A percentile compares a stretch with the other conserved stretches of the same genome.
Evolutionary conservation across 2,113 vertebrate species (phyloP).

Genomic region (Cettia cetti): DNA sequence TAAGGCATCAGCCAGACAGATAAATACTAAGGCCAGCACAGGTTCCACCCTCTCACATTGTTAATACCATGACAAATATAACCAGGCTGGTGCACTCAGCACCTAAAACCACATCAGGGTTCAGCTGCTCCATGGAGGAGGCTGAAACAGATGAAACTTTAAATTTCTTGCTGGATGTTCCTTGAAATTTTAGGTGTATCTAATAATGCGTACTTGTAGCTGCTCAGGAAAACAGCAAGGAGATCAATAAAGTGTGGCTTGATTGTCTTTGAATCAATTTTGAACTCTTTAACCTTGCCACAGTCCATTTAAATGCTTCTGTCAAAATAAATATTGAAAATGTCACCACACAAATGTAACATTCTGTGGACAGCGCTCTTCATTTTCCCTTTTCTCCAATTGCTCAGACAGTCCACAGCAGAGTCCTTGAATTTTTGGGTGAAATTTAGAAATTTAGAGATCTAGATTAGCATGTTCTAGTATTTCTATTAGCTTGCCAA

Average conservation of each 20-base stretch:
- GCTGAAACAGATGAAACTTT: too few relatives aligned
- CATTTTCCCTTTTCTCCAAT: not conserved
- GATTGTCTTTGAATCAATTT: not conserved
- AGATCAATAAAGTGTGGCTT: not conserved
- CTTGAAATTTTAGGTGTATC: too few relatives aligned
- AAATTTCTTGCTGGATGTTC: too few relatives aligned
- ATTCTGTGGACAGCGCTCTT: not conserved
- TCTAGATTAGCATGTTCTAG: not conserved
- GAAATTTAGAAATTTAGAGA: not conserved
- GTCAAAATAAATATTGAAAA: not conserved
- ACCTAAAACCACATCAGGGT: too few relatives aligned
- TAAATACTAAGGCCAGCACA: too few relatives aligned
- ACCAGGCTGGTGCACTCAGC: too few relatives aligned
- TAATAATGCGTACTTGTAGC: too few relatives aligned
- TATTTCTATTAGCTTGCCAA: not conserved
- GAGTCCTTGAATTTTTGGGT: not conserved
- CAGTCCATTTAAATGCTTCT: not conserved
- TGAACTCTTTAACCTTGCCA: not conserved
- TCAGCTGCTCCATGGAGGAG: too few relatives aligned
- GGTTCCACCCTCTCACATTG: too few relatives aligned
- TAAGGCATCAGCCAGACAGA: too few relatives aligned
- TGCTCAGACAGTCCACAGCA: not conserved
- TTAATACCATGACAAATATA: too few relatives aligned
- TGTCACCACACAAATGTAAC: not conserved
- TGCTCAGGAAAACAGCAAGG: too few relatives aligned